These are phyloP conservation scores for Pseudomyrmex sp. DNA, from an alignment of 1,140 invertebrate genomes.

Conservation along the genomic window DNA sequence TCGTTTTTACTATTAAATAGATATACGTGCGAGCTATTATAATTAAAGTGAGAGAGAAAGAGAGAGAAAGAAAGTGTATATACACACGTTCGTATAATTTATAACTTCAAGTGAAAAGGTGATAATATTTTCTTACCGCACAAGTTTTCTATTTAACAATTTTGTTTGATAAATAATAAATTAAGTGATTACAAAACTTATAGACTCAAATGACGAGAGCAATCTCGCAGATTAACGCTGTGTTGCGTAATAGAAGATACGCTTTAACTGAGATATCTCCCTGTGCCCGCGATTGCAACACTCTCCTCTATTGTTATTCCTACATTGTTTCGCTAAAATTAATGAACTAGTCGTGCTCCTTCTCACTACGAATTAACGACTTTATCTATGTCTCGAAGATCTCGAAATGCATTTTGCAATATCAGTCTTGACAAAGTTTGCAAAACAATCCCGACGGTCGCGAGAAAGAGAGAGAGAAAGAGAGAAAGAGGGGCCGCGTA, in stretches of 20 bases:
- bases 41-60: too few species aligned
- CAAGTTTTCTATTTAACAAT: neutral
- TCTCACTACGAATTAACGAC: slow-evolving; percentile 48
- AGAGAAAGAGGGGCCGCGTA: neutral
- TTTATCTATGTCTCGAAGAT: slow-evolving; percentile 50
- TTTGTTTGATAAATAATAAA: too few species aligned
- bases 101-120: neutral
- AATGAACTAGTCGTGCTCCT: slow-evolving; percentile 44
- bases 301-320: slow-evolving; percentile 58
- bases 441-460: neutral
- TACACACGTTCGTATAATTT: too few species aligned
- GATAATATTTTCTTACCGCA: neutral
- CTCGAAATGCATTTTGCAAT: slow-evolving; percentile 25
- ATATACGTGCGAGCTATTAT: too few species aligned
- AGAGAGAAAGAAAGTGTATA: too few species aligned
- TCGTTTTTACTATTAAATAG: too few species aligned
- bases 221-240: slow-evolving; percentile 48
- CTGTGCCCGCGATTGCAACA: slow-evolving; percentile 36
- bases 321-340: slow-evolving; percentile 66
- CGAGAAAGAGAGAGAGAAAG: neutral
- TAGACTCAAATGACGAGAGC: slow-evolving; percentile 38
- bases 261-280: slow-evolving; percentile 62
- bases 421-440: slow-evolving; percentile 31
- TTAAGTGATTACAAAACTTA: slow-evolving; percentile 47
- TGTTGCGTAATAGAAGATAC: slow-evolving; percentile 61